A percentile compares a stretch with the other conserved stretches of the same genome.
phyloP scores from a whole-genome alignment of 1,140 invertebrate genomes.

The Cydia fagiglandana region DNA sequence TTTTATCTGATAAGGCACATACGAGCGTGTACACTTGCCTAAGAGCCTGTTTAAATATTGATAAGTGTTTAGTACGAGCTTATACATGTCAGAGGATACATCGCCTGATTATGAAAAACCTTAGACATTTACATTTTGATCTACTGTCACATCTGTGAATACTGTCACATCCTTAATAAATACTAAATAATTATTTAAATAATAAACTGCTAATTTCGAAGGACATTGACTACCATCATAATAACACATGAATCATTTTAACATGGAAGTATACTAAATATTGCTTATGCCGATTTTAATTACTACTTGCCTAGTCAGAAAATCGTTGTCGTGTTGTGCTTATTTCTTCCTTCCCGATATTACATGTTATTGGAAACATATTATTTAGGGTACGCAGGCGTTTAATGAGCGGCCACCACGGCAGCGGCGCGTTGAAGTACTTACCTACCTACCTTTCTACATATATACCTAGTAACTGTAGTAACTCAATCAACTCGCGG shows the following conservation, averaged over 20 bases:
- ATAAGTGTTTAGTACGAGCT: too few species aligned
- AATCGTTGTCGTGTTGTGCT: not conserved
- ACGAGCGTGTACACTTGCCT: too few species aligned
- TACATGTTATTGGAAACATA: not conserved
- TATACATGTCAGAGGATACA: too few species aligned
- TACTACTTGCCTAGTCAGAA: not conserved
- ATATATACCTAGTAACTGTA: not conserved
- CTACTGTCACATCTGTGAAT: too few species aligned
- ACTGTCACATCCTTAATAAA: too few species aligned
- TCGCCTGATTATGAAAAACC: too few species aligned
- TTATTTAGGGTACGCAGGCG: not conserved
- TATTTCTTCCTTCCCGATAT: constrained; percentile 17
- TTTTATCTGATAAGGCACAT: too few species aligned
- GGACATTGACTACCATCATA: not conserved
- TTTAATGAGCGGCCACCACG: not conserved
- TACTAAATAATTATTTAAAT: too few species aligned
- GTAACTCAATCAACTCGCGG: constrained; percentile 23
- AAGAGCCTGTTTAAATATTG: too few species aligned
- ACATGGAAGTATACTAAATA: not conserved
- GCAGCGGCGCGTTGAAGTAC: not conserved
- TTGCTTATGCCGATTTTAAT: not conserved
- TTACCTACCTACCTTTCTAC: too few species aligned
- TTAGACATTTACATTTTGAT: too few species aligned
- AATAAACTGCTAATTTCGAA: not conserved
- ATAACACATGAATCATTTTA: not conserved